Percentiles rank a stretch among this genome's conserved stretches.
These are phyloP conservation scores for Anolis apletophallus DNA, from an alignment of 2,797 vertebrate genomes.

Conservation along the genomic window DNA sequence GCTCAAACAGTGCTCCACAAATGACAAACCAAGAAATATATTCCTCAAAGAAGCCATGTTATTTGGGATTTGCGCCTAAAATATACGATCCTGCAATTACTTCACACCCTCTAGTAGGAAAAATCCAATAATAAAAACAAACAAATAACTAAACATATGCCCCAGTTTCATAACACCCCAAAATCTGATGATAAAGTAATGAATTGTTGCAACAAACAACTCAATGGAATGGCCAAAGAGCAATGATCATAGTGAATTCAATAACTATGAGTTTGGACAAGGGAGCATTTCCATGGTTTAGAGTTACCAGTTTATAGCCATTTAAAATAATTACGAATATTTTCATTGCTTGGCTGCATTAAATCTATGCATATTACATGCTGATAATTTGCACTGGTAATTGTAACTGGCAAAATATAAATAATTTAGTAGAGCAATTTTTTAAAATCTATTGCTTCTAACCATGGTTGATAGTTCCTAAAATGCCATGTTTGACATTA, in stretches of 20 bases:
- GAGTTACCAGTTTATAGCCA: not conserved
- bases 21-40: not conserved
- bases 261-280: not conserved
- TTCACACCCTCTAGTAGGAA: not conserved
- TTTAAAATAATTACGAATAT: not conserved
- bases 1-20: not conserved
- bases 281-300: not conserved
- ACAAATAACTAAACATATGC: not conserved
- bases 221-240: not conserved
- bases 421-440: conserved; percentile 29
- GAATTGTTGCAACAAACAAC: not conserved
- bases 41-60: not conserved
- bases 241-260: not conserved
- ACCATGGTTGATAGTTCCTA: conserved; percentile 5
- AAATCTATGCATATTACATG: not conserved
- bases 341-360: not conserved
- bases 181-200: not conserved
- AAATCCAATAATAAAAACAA: not conserved
- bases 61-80: not conserved
- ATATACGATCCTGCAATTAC: not conserved
- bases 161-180: not conserved
- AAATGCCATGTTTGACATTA: conserved; percentile 17
- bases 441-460: not conserved
- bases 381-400: not conserved
- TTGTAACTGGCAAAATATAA: conserved; percentile 24